Percentiles rank a stretch among this genome's conserved stretches.
phyloP scores from a whole-genome alignment of 2,797 vertebrate species.

The Natrix natrix region DNA sequence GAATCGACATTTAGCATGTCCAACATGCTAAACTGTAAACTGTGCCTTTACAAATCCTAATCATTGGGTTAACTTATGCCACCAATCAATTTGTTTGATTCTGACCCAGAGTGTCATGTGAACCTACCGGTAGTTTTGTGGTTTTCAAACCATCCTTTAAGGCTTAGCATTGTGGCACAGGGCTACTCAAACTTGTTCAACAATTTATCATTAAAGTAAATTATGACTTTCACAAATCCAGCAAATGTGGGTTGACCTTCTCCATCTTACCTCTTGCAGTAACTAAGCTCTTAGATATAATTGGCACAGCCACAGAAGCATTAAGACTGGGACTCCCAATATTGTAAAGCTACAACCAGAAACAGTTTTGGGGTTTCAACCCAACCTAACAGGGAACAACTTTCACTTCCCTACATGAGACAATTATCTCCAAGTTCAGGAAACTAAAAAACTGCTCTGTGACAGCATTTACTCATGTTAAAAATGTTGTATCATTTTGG shows the following conservation, averaged over 20 bases:
- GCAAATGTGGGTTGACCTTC: neutral
- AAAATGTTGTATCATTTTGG: neutral
- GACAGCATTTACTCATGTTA: neutral
- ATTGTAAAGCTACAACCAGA: neutral
- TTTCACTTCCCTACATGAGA: neutral
- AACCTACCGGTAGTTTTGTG: neutral
- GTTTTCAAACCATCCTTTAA: neutral
- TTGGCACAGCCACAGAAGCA: neutral
- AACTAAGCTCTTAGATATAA: neutral
- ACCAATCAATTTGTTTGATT: neutral
- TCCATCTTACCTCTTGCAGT: neutral
- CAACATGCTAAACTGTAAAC: neutral
- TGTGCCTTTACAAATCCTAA: neutral
- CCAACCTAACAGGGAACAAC: neutral
- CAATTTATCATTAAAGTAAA: neutral
- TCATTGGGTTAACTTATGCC: neutral
- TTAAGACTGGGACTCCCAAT: neutral
- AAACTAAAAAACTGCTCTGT: neutral
- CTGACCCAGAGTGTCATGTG: neutral
- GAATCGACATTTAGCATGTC: neutral
- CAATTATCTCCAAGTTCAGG: neutral
- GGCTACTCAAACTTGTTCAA: neutral
- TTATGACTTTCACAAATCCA: neutral
- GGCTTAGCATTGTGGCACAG: neutral
- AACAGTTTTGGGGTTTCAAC: neutral